phyloP scores from a whole-genome alignment of 1,140 invertebrate species.

The Antheraea pernyi region DNA sequence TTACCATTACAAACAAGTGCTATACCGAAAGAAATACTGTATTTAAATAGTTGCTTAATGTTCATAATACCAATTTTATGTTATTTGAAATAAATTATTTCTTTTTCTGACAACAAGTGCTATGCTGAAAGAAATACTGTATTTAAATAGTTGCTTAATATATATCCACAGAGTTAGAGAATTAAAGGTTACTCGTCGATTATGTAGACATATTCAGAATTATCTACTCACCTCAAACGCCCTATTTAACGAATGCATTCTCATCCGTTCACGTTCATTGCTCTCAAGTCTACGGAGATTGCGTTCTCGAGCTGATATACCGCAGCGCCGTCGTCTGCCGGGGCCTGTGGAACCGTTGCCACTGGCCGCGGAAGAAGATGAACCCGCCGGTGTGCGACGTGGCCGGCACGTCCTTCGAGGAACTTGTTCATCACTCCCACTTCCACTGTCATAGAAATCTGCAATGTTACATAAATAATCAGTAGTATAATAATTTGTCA shows the following conservation, averaged over 20 bases:
- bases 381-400: slow-evolving; percentile 44
- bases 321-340: slow-evolving; percentile 75
- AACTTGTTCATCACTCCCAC: slow-evolving; percentile 58
- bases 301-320: slow-evolving; percentile 87
- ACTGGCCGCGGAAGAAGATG: slow-evolving; percentile 47
- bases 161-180: too few species aligned
- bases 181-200: too few species aligned
- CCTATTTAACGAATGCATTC: slow-evolving; percentile 96
- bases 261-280: slow-evolving; percentile 94
- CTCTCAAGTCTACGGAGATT: slow-evolving; percentile 93
- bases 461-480: slow-evolving; percentile 23
- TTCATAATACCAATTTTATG: too few species aligned
- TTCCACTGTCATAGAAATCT: slow-evolving; percentile 68
- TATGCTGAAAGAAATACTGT: too few species aligned
- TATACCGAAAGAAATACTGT: too few species aligned
- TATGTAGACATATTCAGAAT: not conserved
- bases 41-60: too few species aligned
- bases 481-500: too few species aligned
- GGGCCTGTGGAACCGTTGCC: slow-evolving; percentile 37
- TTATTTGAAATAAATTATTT: too few species aligned
- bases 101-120: too few species aligned
- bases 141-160: too few species aligned
- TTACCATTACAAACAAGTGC: too few species aligned
- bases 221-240: slow-evolving; percentile 89
- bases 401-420: slow-evolving; percentile 42